phyloP scores from a whole-genome alignment of 2,888 invertebrate genomes.

The Caenorhabditis panamensis region DNA sequence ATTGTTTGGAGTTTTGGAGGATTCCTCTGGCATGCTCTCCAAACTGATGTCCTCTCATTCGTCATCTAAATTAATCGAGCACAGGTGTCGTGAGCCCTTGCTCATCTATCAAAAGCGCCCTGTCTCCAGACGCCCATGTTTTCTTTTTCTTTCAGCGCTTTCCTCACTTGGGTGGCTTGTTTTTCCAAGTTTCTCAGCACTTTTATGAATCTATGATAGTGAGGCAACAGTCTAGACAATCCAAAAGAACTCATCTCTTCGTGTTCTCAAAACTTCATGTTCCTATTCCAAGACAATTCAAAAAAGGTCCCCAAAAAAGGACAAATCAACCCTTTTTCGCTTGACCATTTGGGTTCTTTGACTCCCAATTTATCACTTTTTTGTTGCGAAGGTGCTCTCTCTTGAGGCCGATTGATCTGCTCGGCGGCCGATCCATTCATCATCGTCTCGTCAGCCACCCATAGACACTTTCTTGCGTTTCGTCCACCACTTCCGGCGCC shows the following conservation, averaged over 20 bases:
- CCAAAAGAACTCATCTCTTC: too few species aligned
- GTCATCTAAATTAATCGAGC: slow-evolving; percentile 42
- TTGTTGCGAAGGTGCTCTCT: slow-evolving; percentile 49
- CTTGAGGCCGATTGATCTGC: slow-evolving; percentile 48
- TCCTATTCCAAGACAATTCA: too few species aligned
- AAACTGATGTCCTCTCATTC: slow-evolving; percentile 12
- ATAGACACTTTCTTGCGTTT: slow-evolving; percentile 20
- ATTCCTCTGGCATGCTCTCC: neutral
- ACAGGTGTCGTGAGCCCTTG: slow-evolving; percentile 12
- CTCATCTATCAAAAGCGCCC: slow-evolving; percentile 20
- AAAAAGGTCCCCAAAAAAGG: too few species aligned
- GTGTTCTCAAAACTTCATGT: too few species aligned
- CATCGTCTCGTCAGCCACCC: slow-evolving; percentile 60
- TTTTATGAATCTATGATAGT: too few species aligned
- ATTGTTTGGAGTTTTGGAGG: neutral
- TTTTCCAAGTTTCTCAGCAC: too few species aligned
- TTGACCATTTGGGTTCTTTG: neutral
- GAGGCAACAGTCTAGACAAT: too few species aligned
- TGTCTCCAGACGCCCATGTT: too few species aligned
- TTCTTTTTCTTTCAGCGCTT: too few species aligned
- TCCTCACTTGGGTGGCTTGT: too few species aligned
- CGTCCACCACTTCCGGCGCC: slow-evolving; percentile 41
- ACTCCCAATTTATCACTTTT: slow-evolving; percentile 44
- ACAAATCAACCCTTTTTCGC: too few species aligned
- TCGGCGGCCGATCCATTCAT: slow-evolving; percentile 44